Base-by-base conservation (phyloP, 1,140 invertebrate genomes). In the Lepidurus packardi region DNA sequence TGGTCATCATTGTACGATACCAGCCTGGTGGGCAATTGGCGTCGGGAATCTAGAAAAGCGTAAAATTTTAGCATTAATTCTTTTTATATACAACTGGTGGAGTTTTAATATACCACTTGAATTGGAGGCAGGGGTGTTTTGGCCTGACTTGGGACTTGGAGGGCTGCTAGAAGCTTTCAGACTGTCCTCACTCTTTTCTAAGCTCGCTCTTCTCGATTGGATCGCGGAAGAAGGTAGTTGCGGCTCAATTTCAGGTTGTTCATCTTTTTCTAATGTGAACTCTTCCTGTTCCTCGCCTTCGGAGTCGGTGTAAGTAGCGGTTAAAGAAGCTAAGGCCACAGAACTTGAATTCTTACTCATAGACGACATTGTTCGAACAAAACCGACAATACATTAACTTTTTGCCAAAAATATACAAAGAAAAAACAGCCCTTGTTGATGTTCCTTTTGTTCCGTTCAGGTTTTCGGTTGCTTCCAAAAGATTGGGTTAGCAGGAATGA, bases 301-400 rank as follows among this genome's bases (percentile, higher is more conserved):
- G 53, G 85, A 86, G 79, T 86, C 86, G 16, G 85, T 86, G 80
- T 87, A 87, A 43, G 82, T 84, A 34, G 82, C 84, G 16, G 85
- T 84, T 42, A 87, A 80, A 11, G 84, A 84, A 21, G 83, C 83
- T 21, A 85, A 76, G 82, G 80, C 53, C 21, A 65, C 53, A 16
- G 53, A 65, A 16, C 53, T 65, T 5, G 53, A 65, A 21, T 65
- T 65, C 13, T n/a, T 13, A 65, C 53, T 65, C 21, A 65, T n/a
- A 16, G 53, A 65, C 53, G 13, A n/a, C 10, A 16, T 47, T 11
- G 1, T 11, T 47, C 10, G 10, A 16, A 16, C 16, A 10, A 1
- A 47, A 16, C 16, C 2, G 10, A 47, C 45, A 11, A 11, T 47
- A 47, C 1, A 11, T 47, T 11, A 47, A 1, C 16, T 47, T 47